Percentiles rank a stretch among this genome's conserved stretches.
phyloP scores from a whole-genome alignment of 2,888 invertebrate species.

The Athripsodes cinereus region DNA sequence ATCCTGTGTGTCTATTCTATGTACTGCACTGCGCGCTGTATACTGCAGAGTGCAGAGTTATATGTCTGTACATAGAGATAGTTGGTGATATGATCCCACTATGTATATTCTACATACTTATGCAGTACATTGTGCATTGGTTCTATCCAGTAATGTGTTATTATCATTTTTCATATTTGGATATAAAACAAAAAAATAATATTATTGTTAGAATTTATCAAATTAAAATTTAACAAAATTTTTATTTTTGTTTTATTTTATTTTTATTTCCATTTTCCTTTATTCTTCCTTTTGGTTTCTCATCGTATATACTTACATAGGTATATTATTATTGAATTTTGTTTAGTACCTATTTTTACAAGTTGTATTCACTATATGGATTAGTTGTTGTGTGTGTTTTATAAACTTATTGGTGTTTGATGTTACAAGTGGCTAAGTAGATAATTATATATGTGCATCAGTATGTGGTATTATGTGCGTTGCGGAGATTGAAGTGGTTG shows the following conservation, averaged over 20 bases:
- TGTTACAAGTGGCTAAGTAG: constrained; percentile 13
- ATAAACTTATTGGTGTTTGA: constrained; percentile 27
- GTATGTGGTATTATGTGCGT: too few relatives aligned
- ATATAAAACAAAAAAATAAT: constrained; percentile 38
- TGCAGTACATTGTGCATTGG: constrained; percentile 46
- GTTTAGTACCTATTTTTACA: too few relatives aligned
- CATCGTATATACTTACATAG: neutral
- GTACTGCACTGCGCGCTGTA: neutral
- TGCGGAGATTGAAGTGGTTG: too few relatives aligned
- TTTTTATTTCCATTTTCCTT: constrained; percentile 34
- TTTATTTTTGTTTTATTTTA: constrained; percentile 41
- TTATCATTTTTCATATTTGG: constrained; percentile 47
- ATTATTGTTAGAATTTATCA: constrained; percentile 55
- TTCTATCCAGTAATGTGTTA: constrained; percentile 55
- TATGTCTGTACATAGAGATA: too few relatives aligned
- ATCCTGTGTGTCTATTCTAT: constrained; percentile 28
- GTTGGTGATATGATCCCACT: too few relatives aligned
- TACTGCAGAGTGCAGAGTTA: too few relatives aligned
- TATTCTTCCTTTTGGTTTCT: constrained; percentile 9
- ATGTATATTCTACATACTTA: too few relatives aligned
- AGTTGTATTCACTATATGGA: constrained; percentile 6
- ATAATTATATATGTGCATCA: neutral
- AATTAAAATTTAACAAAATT: constrained; percentile 54
- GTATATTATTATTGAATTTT: too few relatives aligned
- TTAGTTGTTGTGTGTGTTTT: constrained; percentile 19